A percentile compares a stretch with the other conserved stretches of the same genome.
phyloP scores from a whole-genome alignment of 2,888 invertebrate species.

The Rhopalosiphum nymphaeae region DNA sequence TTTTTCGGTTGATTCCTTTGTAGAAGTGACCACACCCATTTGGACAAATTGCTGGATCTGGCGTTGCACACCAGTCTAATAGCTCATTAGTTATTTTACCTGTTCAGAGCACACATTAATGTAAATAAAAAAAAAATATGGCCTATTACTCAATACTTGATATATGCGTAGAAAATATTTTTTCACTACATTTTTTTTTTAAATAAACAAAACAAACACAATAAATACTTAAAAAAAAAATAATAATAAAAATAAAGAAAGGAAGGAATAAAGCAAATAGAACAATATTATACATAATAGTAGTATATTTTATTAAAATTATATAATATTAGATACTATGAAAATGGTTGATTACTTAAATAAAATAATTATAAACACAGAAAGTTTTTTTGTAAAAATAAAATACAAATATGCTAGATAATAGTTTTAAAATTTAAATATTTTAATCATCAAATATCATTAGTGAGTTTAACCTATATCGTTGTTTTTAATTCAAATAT shows the following conservation, averaged over 20 bases:
- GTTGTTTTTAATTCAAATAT: not conserved
- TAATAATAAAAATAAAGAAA: not conserved
- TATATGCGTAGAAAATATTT: not conserved
- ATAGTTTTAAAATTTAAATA: not conserved
- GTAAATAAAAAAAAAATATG: not conserved
- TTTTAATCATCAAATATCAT: not conserved
- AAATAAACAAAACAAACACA: constrained; percentile 18
- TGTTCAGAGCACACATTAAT: constrained; percentile 22
- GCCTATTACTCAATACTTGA: not conserved
- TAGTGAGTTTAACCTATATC: not conserved
- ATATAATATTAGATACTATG: not conserved
- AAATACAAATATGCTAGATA: not conserved
- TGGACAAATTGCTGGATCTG: constrained; percentile 14
- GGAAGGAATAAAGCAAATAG: not conserved
- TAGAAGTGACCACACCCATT: constrained; percentile 65
- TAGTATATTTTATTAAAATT: not conserved
- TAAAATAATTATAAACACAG: not conserved
- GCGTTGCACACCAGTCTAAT: constrained; percentile 67
- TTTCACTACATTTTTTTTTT: not conserved
- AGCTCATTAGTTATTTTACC: not conserved
- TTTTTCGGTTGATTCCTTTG: constrained; percentile 69
- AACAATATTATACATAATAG: not conserved
- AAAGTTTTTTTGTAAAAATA: not conserved
- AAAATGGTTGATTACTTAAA: not conserved
- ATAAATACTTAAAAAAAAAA: not conserved